These are phyloP conservation scores for Platycnemis pennipes DNA, from an alignment of 2,888 invertebrate species.

Conservation along the genomic window DNA sequence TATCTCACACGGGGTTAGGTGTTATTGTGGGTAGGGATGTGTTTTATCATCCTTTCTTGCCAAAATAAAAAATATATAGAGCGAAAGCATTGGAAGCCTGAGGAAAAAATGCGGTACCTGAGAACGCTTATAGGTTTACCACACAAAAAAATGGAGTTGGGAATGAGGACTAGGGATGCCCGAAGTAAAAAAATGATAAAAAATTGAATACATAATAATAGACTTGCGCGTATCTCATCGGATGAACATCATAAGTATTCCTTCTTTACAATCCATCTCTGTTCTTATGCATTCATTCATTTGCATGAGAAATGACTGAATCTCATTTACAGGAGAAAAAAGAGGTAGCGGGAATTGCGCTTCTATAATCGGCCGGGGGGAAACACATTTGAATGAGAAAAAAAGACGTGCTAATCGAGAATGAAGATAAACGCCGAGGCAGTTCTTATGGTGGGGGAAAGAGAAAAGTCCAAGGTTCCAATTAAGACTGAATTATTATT, in stretches of 20 bases:
- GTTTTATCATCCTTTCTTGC: slow-evolving; percentile 45
- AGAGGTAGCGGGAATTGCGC: not conserved
- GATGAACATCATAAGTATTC: not conserved
- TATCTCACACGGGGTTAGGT: slow-evolving; percentile 31
- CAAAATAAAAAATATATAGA: not conserved
- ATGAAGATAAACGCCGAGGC: slow-evolving; percentile 60
- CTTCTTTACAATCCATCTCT: too few species aligned
- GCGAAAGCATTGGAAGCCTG: not conserved
- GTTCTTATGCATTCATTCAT: too few species aligned
- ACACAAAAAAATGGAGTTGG: not conserved
- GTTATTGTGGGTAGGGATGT: slow-evolving; percentile 7
- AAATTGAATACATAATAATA: not conserved
- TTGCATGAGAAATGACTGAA: too few species aligned
- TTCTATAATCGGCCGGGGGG: slow-evolving; percentile 30
- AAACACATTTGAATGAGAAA: slow-evolving; percentile 29
- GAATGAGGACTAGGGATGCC: not conserved
- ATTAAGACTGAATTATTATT: slow-evolving; percentile 65
- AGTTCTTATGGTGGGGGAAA: slow-evolving; percentile 28
- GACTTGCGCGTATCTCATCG: not conserved
- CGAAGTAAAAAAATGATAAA: not conserved
- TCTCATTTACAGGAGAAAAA: too few species aligned
- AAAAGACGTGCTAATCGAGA: slow-evolving; percentile 34
- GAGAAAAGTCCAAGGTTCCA: not conserved
- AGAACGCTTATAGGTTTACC: not conserved
- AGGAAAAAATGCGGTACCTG: not conserved